Base-by-base conservation (phyloP, 2,888 invertebrate species). In the Cenopis cana region DNA sequence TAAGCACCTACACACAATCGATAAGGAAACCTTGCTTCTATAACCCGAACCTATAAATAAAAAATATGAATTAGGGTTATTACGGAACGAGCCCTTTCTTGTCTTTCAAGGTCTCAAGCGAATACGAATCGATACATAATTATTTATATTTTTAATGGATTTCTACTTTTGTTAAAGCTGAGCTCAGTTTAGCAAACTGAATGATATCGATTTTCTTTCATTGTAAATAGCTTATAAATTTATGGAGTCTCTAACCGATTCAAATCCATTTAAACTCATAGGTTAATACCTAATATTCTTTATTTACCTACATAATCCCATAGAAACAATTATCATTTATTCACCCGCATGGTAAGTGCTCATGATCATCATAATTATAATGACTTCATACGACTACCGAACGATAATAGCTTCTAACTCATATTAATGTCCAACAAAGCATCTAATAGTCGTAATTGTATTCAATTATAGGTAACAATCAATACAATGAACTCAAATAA, bases 11-110 rank as follows among this genome's bases (percentile, higher is more conserved):
- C 20, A 54, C 52, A 17, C 3, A 60, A 70, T 70, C 70, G 46
- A 70, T 70, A 59, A 41, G 6, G 17, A 54, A 59, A 66, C 70
- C 70, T 66, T 69, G 68, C 33, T n/a, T 60, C 17, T 41, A 54
- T 36, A 54, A 64, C 20, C 29, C 9, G 64, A 50, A 14, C 18
- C 17, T 33, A 59, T 66, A 60, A 65, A 65, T 65, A 55, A 62
- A 62, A 24, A 54, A 65, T 70, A 65, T 60, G 41, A 50, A 59
- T 70, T 59, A 54, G 50, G 18, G 68, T 18, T 54, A 41, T 46
- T 33, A 60, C 12, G 2, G 41, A 20, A 11, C 46, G 24, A 17
- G 52, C 46, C 38, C 50, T 49, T 49, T 65, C 33, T 59, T 18
- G 36, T 55, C 50, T 57, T 36, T 64, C 69, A 64, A 69, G 69